These are phyloP conservation scores for Nasonia longicornis DNA, from an alignment of 1,140 invertebrate species.

Conservation along the genomic window DNA sequence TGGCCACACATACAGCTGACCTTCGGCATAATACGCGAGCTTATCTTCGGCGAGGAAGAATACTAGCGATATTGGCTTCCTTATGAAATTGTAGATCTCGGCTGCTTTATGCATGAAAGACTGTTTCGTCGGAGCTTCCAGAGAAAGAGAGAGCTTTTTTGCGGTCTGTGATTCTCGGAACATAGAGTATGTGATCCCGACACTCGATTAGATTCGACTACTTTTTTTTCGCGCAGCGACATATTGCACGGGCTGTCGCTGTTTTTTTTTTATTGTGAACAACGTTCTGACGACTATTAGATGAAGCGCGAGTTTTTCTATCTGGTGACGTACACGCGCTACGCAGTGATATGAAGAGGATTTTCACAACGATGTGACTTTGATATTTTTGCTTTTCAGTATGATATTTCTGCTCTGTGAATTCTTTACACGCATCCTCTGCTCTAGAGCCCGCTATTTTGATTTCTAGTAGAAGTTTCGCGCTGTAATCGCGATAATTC, in stretches of 20 bases:
- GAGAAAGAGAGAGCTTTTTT: background rate
- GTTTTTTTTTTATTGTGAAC: background rate
- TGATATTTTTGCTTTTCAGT: no score
- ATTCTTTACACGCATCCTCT: no score
- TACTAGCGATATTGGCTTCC: background rate
- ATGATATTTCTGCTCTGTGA: no score
- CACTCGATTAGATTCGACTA: background rate
- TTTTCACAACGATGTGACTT: no score
- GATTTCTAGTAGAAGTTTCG: no score
- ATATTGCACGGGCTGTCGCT: background rate
- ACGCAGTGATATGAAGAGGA: background rate
- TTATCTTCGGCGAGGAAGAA: constrained; percentile 58
- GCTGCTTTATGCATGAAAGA: background rate
- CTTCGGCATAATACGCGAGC: constrained; percentile 62
- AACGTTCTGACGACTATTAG: background rate
- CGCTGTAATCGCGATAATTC: no score
- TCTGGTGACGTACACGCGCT: no score
- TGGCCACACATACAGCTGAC: constrained; percentile 71
- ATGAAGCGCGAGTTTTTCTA: background rate
- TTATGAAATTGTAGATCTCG: background rate
- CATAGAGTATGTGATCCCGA: background rate
- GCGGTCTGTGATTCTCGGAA: background rate
- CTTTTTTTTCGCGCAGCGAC: background rate
- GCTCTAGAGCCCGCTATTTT: no score
- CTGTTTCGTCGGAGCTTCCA: background rate